These are phyloP conservation scores for Leptopilina syphax DNA, from an alignment of 2,888 invertebrate genomes.

Conservation along the genomic window DNA sequence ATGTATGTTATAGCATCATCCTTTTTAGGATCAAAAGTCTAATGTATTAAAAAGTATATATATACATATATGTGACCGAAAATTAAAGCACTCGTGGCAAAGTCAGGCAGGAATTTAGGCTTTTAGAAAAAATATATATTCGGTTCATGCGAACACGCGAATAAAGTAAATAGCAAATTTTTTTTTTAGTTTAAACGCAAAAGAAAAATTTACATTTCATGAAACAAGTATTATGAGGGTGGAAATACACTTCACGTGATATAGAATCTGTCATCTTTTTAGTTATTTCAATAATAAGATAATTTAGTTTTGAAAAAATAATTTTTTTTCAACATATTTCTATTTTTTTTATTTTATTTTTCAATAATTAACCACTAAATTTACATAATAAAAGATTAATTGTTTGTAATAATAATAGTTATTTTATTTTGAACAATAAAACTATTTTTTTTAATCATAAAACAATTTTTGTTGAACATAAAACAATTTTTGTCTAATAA, in stretches of 20 bases:
- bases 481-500: too few species aligned
- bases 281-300: too few species aligned
- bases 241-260: conserved; percentile 15
- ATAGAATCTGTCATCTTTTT: conserved; percentile 6
- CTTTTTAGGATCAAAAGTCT: neutral
- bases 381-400: too few species aligned
- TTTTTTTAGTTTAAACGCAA: conserved; percentile 19
- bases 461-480: too few species aligned
- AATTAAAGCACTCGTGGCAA: conserved; percentile 28
- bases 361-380: too few species aligned
- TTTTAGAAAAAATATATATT: conserved; percentile 16
- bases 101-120: conserved; percentile 20
- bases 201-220: conserved; percentile 33
- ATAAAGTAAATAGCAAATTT: conserved; percentile 28
- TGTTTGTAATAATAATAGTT: too few species aligned
- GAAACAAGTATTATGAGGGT: conserved; percentile 17
- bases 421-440: too few species aligned
- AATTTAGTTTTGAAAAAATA: too few species aligned
- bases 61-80: neutral
- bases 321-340: too few species aligned
- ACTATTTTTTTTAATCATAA: too few species aligned
- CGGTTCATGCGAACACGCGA: conserved; percentile 20
- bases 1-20: neutral
- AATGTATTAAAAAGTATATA: conserved; percentile 6
- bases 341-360: too few species aligned